phyloP scores from a whole-genome alignment of 2,888 invertebrate genomes.

The Chloroclysta siterata region DNA sequence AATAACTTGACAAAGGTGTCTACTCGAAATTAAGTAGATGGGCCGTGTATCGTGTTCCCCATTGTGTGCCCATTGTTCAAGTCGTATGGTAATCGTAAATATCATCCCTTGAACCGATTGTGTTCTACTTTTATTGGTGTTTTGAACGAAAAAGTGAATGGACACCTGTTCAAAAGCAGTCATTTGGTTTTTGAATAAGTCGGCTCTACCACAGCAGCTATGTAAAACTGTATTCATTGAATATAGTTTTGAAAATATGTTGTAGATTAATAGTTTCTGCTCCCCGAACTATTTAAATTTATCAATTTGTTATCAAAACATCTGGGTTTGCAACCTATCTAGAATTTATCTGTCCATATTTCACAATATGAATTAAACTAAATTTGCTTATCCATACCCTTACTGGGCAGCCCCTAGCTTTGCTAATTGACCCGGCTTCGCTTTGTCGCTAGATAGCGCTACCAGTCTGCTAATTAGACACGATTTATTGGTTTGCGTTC shows the following conservation, averaged over 20 bases:
- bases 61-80: constrained; percentile 75
- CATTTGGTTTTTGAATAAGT: not conserved
- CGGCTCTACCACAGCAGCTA: not conserved
- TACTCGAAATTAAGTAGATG: constrained; percentile 83
- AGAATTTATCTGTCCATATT: constrained; percentile 3
- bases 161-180: not conserved
- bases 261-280: not conserved
- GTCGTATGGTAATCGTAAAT: constrained; percentile 71
- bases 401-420: constrained; percentile 51
- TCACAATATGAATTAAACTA: constrained; percentile 16
- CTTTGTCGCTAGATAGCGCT: constrained; percentile 72
- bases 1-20: constrained; percentile 84
- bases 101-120: constrained; percentile 61
- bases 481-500: constrained; percentile 67
- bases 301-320: not conserved
- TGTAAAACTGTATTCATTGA: not conserved
- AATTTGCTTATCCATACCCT: constrained; percentile 27
- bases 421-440: constrained; percentile 56
- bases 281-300: not conserved
- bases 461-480: constrained; percentile 74
- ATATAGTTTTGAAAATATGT: too few species aligned
- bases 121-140: constrained; percentile 46
- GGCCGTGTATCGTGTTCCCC: constrained; percentile 71
- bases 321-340: not conserved
- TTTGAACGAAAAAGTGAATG: constrained; percentile 17